Evolutionary conservation across 2,888 invertebrate genomes (phyloP), one percentile per base, ranked within the genome.

Genomic region (Macrophya annulata): DNA sequence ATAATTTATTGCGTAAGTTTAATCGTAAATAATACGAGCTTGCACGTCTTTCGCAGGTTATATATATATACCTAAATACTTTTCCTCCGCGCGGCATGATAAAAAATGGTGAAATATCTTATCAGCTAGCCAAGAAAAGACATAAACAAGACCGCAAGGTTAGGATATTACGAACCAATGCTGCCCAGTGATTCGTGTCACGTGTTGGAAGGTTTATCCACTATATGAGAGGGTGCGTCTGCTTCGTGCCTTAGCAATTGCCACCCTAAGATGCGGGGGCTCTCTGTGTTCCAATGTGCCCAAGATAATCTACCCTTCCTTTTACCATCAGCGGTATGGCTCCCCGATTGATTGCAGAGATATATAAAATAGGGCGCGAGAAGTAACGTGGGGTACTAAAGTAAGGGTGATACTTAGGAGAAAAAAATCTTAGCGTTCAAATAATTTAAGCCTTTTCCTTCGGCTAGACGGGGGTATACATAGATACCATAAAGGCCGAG

Each of bases 281-380:
- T 62, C n/a, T 62, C n/a, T 31, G 71, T 62, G 62, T 62, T 62
- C 62, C 25, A 62, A 62, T 21, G 76, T 48, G 76, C 25, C 9
- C 21, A 9, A 48, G 76, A 76, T 76, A 76, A 76, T 43, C 76
- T 45, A 76, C 76, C 76, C 48, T 48, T 48, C 48, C 45, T 76
- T 76, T 76, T 6, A 43, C 48, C 76, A 48, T 76, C 76, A 48
- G 1, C 15, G 43, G 62, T 25, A 62, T 62, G 25, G 62, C 62
- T 62, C 25, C 48, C 48, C 76, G 48, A 76, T 76, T 76, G 76
- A 76, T 76, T 76, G 76, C 43, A 0, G 48, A 76, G 76, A 76
- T 76, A 48, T 48, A 76, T 17, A 71, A 17, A 37, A 71, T 71
- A 31, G 17, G 71, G 71, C 0, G 1, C 1, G 10, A 48, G 8